Conservation (phyloP, 1,140 invertebrate species). For the Caerostris darwini region DNA sequence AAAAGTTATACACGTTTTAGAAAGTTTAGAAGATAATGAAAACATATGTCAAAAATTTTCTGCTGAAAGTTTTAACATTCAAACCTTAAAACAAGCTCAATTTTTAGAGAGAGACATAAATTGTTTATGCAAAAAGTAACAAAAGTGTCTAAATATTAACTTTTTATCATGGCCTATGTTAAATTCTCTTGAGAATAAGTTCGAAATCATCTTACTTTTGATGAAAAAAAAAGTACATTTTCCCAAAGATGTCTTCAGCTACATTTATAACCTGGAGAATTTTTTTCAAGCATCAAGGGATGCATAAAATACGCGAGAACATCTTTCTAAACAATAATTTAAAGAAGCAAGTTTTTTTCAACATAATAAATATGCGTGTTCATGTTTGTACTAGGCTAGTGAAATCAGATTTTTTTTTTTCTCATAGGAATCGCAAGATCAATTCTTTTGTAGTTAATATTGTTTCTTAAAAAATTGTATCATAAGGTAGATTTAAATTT, state of each 20-base stretch:
- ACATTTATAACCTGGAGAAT: background rate
- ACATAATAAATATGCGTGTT: background rate
- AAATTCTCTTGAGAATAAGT: background rate
- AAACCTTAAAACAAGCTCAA: background rate
- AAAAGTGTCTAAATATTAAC: background rate
- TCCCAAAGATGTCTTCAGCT: background rate
- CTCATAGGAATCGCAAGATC: background rate
- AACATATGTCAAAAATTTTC: background rate
- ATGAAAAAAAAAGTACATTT: background rate
- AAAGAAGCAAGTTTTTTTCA: background rate
- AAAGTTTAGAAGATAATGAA: background rate
- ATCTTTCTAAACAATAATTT: constrained; percentile 2
- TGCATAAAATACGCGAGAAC: background rate
- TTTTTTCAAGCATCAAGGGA: background rate
- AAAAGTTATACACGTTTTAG: background rate
- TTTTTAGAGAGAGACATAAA: background rate
- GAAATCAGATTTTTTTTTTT: no score
- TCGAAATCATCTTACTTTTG: background rate
- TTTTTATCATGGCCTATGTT: background rate
- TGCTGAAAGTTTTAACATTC: background rate
- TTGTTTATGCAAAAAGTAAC: background rate
- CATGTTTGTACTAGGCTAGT: no score
- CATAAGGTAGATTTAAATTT: no score
- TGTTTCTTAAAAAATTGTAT: no score
- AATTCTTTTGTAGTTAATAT: no score